Evolutionary conservation across 2,888 invertebrate species (phyloP).

Genomic region (Diarsia brunnea): DNA sequence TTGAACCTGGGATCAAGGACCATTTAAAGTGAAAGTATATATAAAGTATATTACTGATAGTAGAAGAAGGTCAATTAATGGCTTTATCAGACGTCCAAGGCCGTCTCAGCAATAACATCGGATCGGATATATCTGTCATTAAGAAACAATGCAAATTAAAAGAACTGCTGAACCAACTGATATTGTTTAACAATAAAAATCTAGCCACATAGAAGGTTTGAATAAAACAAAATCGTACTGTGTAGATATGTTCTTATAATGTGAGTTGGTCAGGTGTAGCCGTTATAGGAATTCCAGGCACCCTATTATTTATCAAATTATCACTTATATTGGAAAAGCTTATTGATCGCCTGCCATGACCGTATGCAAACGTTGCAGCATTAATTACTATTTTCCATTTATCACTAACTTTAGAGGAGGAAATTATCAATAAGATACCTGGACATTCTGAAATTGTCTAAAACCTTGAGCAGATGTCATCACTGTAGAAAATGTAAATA

Average conservation of each 20-base stretch:
- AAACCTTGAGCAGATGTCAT: neutral
- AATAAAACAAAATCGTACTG: neutral
- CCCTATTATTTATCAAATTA: no score
- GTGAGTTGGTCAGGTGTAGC: no score
- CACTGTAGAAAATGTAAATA: neutral
- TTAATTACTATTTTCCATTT: neutral
- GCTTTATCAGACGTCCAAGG: conserved; percentile 32
- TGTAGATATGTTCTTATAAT: neutral
- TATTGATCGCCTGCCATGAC: neutral
- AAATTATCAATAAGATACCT: neutral
- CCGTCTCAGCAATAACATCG: neutral
- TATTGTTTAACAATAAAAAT: neutral
- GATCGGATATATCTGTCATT: neutral
- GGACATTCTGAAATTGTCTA: neutral
- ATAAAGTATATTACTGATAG: conserved; percentile 19
- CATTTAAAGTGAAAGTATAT: conserved; percentile 22
- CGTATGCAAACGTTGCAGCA: no score
- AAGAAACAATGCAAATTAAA: conserved; percentile 12
- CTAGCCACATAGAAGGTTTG: neutral
- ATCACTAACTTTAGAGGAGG: neutral
- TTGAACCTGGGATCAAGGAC: conserved; percentile 15
- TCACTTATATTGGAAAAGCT: neutral
- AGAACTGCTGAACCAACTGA: neutral
- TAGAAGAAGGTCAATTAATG: conserved; percentile 15
- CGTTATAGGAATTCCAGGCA: no score